Evolutionary conservation across 2,888 invertebrate species (phyloP).

Genomic region (Andrena minutula): DNA sequence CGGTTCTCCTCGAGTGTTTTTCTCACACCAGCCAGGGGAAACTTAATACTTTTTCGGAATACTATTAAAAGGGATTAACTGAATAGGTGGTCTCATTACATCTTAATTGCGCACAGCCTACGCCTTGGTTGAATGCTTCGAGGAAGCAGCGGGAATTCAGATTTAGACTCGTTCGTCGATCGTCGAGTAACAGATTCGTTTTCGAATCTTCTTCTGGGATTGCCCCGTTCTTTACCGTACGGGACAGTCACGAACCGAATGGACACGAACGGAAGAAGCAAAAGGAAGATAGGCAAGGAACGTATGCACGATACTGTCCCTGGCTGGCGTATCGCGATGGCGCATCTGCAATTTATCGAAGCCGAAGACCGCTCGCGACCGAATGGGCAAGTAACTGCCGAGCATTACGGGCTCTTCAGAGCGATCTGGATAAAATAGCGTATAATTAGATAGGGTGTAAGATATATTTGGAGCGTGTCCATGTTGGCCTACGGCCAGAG

Average conservation of each 20-base stretch:
- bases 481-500: conserved; percentile 82
- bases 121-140: neutral
- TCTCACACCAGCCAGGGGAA: conserved; percentile 7
- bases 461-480: conserved; percentile 84
- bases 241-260: neutral
- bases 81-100: conserved; percentile 38
- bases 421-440: conserved; percentile 83
- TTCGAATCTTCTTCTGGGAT: neutral
- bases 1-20: conserved; percentile 12
- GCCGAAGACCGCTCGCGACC: conserved; percentile 71
- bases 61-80: conserved; percentile 34
- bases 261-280: conserved; percentile 4
- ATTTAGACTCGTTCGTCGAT: neutral
- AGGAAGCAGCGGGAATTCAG: neutral
- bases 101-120: conserved; percentile 31
- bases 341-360: conserved; percentile 77
- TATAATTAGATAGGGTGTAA: conserved; percentile 85
- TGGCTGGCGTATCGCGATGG: conserved; percentile 30
- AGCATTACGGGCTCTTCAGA: conserved; percentile 81
- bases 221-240: neutral
- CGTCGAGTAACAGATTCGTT: neutral
- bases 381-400: conserved; percentile 80
- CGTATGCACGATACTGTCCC: conserved; percentile 42
- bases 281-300: conserved; percentile 24
- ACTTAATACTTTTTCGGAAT: conserved; percentile 20